phyloP scores from a whole-genome alignment of 1,140 invertebrate species.

The Papilio aristodemus region DNA sequence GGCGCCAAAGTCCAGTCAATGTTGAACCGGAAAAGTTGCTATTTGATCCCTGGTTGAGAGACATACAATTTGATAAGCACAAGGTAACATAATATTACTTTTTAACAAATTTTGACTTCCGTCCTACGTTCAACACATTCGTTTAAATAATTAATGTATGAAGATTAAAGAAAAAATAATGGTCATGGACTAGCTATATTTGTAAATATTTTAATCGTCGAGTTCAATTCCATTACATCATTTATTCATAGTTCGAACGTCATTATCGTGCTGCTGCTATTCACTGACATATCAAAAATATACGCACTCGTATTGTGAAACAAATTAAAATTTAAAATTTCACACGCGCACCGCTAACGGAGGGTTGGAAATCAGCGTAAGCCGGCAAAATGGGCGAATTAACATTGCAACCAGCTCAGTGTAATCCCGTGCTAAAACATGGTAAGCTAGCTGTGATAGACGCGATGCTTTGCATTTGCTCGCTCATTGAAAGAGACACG shows the following conservation, averaged over 20 bases:
- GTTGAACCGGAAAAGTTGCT: conserved; percentile 95
- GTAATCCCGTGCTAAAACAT: conserved; percentile 47
- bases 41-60: conserved; percentile 95
- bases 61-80: conserved; percentile 93
- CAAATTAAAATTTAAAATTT: conserved; percentile 33
- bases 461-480: conserved; percentile 29
- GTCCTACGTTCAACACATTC: not conserved
- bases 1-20: conserved; percentile 96
- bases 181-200: too few species aligned
- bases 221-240: not conserved
- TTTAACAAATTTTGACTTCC: too few species aligned
- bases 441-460: conserved; percentile 41
- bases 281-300: conserved; percentile 17
- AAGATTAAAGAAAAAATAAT: too few species aligned
- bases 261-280: not conserved
- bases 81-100: conserved; percentile 82
- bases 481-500: conserved; percentile 17
- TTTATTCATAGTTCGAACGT: conserved; percentile 3
- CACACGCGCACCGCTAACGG: conserved; percentile 10
- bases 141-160: too few species aligned
- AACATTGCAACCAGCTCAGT: conserved; percentile 37
- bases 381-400: conserved; percentile 36
- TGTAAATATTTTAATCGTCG: not conserved
- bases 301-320: conserved; percentile 4
- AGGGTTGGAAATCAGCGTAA: conserved; percentile 26